Conservation (phyloP, 2,797 vertebrate species). For the Cheirogaleus major region DNA sequence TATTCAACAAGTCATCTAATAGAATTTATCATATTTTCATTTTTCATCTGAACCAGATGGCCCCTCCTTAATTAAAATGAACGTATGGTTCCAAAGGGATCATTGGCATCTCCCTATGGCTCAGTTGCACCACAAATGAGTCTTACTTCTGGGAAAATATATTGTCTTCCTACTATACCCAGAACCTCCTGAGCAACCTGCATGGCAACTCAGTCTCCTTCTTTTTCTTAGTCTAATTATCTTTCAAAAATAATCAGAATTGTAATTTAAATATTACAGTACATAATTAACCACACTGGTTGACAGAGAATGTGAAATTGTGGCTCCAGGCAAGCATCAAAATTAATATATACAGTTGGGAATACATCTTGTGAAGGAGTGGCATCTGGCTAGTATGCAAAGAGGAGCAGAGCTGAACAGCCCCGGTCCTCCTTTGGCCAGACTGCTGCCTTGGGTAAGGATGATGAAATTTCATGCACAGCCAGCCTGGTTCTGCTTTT, state of each 20-base stretch:
- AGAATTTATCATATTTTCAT: constrained; percentile 43
- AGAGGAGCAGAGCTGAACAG: neutral
- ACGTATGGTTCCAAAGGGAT: constrained; percentile 16
- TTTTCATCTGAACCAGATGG: constrained; percentile 69
- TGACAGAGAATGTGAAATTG: constrained; percentile 74
- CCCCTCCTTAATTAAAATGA: constrained; percentile 78
- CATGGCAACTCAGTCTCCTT: neutral
- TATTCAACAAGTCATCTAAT: neutral
- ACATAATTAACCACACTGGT: constrained; percentile 78
- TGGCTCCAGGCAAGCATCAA: constrained; percentile 73
- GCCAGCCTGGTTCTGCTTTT: neutral
- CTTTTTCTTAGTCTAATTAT: constrained; percentile 76
- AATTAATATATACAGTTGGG: constrained; percentile 63
- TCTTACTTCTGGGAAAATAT: constrained; percentile 71
- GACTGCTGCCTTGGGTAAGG: neutral
- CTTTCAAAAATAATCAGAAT: constrained; percentile 78
- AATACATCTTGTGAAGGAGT: constrained; percentile 33
- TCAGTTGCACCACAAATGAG: constrained; percentile 42
- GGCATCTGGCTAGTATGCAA: neutral
- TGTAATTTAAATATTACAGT: constrained; percentile 80
- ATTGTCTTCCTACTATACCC: constrained; percentile 51
- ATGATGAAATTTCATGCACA: neutral
- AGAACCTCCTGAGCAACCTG: constrained; percentile 56
- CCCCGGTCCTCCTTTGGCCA: neutral
- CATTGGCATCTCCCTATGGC: neutral